Evolutionary conservation across 2,113 vertebrate genomes (phyloP).

Genomic region (Herpetotheres cachinnans): DNA sequence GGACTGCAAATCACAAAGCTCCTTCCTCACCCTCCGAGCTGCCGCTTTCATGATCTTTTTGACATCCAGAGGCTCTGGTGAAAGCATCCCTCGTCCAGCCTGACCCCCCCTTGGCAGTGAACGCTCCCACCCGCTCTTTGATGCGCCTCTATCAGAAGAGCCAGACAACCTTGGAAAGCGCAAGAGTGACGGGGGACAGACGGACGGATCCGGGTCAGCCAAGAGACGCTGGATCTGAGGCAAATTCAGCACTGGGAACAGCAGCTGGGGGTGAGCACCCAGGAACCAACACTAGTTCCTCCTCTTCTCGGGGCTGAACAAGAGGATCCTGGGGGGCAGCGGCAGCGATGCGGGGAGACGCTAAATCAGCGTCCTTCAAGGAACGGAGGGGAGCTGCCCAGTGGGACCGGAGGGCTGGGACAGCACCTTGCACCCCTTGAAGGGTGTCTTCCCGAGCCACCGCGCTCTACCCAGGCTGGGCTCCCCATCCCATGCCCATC

Average conservation of each 20-base stretch:
- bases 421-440: not conserved
- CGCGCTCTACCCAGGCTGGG: not conserved
- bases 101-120: not conserved
- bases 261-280: not conserved
- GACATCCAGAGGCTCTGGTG: not conserved
- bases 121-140: not conserved
- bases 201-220: fast-evolving
- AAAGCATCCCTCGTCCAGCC: not conserved
- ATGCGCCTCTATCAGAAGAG: not conserved
- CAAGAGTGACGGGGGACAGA: not conserved
- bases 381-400: not conserved
- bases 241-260: not conserved
- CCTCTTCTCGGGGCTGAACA: not conserved
- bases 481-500: not conserved
- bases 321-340: not conserved
- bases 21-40: not conserved
- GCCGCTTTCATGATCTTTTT: slow-evolving; percentile 6
- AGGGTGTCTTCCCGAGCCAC: not conserved
- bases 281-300: not conserved
- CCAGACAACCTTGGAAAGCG: not conserved
- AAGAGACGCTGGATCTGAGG: not conserved
- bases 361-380: not conserved
- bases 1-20: slow-evolving; percentile 11
- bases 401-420: not conserved
- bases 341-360: not conserved